These are phyloP conservation scores for Trematomus loennbergii DNA, from an alignment of 2,113 vertebrate species.

Conservation along the genomic window DNA sequence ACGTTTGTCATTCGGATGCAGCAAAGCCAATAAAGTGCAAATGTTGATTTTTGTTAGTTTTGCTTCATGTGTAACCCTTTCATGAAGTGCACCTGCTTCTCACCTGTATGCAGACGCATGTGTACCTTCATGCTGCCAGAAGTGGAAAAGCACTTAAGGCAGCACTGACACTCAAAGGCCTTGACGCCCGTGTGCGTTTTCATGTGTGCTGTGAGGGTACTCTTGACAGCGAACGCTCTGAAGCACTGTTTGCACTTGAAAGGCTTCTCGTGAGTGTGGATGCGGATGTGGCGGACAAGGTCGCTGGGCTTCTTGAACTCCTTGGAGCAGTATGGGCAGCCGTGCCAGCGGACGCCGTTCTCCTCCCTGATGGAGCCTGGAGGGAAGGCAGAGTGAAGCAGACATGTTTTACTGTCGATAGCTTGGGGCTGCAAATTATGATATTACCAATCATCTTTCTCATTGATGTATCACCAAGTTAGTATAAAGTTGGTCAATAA, in stretches of 20 bases:
- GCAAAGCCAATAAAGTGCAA: background rate
- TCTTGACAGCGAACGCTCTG: conserved; percentile 97
- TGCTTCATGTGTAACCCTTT: conserved; percentile 11
- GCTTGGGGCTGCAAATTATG: background rate
- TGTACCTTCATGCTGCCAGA: conserved; percentile 99
- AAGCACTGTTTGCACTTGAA: conserved; percentile 99
- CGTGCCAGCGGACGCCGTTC: conserved; percentile 95
- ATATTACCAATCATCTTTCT: background rate
- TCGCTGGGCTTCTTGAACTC: conserved; percentile 99
- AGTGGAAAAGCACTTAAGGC: conserved; percentile 98
- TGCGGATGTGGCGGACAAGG: conserved; percentile 97
- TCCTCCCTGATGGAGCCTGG: conserved; percentile 95
- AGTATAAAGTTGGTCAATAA: too few species aligned
- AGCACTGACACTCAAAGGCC: conserved; percentile 96
- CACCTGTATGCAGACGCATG: conserved; percentile 98
- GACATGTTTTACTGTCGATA: background rate
- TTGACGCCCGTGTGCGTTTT: conserved; percentile 98
- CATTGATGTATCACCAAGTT: background rate
- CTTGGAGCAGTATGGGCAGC: conserved; percentile 96
- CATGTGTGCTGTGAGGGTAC: conserved; percentile 97
- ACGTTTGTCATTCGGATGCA: background rate
- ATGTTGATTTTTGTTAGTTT: background rate
- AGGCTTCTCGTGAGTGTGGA: conserved; percentile 98
- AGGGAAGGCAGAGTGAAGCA: background rate
- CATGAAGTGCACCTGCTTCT: conserved; percentile 32